Percentiles rank a stretch among this genome's conserved stretches.
Evolutionary conservation across 2,113 vertebrate genomes (phyloP).

Genomic region (Galbula dea): DNA sequence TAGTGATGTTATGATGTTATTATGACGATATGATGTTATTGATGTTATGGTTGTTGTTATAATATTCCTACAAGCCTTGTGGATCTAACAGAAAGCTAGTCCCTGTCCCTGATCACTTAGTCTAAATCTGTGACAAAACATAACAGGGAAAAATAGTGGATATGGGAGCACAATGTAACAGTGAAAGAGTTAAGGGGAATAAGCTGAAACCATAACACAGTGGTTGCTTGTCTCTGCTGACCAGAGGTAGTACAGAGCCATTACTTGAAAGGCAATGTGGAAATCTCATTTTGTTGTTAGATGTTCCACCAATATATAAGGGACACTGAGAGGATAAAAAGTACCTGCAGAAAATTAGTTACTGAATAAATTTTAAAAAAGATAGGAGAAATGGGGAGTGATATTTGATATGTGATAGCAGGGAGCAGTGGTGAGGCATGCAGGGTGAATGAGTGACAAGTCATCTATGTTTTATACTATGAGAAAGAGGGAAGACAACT

Average conservation of each 20-base stretch:
- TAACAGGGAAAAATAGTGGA: not conserved
- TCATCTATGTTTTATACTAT: not conserved
- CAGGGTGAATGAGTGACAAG: not conserved
- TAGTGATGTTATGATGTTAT: too few relatives aligned
- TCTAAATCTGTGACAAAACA: not conserved
- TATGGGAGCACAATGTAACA: not conserved
- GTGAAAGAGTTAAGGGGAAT: not conserved
- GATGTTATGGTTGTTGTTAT: too few relatives aligned
- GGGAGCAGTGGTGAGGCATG: not conserved
- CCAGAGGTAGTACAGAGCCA: not conserved
- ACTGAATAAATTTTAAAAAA: not conserved
- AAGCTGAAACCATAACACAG: not conserved
- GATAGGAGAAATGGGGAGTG: not conserved
- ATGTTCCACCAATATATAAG: not conserved
- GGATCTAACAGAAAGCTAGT: not conserved
- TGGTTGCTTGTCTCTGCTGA: not conserved
- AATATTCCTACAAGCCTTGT: not conserved
- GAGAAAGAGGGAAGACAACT: not conserved
- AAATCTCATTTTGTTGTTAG: not conserved
- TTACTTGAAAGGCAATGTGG: not conserved
- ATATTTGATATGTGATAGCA: not conserved
- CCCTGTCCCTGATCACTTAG: not conserved
- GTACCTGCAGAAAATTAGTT: not conserved
- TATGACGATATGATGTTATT: too few relatives aligned
- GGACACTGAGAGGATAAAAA: not conserved